Conservation (phyloP, 1,140 invertebrate genomes). For the Anastrepha obliqua region DNA sequence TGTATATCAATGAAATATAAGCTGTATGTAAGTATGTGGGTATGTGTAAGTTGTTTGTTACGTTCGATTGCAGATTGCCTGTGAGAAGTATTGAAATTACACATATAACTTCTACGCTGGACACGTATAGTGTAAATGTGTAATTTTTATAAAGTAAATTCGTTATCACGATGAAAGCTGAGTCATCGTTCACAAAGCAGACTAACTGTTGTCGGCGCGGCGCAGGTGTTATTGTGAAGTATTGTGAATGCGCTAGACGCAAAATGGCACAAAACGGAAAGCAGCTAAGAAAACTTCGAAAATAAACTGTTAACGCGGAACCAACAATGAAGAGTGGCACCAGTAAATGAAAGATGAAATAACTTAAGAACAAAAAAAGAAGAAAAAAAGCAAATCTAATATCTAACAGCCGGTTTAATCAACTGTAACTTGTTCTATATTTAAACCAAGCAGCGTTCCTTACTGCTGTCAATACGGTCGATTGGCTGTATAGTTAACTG, state of each 20-base stretch:
- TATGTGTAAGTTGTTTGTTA: not conserved
- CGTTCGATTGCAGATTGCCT: slow-evolving; percentile 2
- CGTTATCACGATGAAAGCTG: not conserved
- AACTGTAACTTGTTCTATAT: slow-evolving; percentile 14
- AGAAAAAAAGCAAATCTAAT: not conserved
- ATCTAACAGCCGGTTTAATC: not conserved
- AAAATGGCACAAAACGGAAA: not conserved
- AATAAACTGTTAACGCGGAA: slow-evolving; percentile 1
- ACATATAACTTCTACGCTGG: no score
- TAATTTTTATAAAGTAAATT: not conserved
- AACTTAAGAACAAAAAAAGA: no score
- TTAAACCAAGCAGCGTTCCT: not conserved
- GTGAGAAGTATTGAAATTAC: not conserved
- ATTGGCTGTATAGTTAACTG: not conserved
- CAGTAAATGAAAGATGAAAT: not conserved
- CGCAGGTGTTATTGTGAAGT: not conserved
- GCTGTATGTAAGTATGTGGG: not conserved
- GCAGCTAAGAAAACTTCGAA: slow-evolving; percentile 12
- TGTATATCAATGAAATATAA: not conserved
- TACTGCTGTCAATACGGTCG: not conserved
- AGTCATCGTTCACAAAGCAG: not conserved
- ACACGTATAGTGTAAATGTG: no score
- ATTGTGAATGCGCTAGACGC: not conserved
- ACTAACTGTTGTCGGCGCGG: not conserved
- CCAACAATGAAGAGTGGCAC: not conserved